Percentiles rank a stretch among this genome's conserved stretches.
phyloP scores from a whole-genome alignment of 2,888 invertebrate genomes.

The Phania funesta region DNA sequence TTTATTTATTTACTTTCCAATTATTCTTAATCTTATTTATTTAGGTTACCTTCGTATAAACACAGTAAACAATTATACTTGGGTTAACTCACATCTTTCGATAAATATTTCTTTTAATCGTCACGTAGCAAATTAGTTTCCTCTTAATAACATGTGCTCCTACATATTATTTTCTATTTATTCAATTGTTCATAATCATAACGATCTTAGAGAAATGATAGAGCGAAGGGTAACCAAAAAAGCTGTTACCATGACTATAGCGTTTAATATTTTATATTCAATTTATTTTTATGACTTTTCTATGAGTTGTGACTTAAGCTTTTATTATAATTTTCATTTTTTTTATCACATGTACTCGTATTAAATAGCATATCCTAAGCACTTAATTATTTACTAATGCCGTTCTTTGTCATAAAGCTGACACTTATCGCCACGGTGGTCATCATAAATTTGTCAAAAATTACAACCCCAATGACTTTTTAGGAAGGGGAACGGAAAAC shows the following conservation, averaged over 20 bases:
- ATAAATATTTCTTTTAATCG: background rate
- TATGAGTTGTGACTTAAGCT: background rate
- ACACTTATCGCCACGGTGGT: conserved; percentile 35
- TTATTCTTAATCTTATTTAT: no score
- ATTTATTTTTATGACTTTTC: background rate
- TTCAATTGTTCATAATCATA: background rate
- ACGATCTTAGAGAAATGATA: background rate
- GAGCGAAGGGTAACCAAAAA: background rate
- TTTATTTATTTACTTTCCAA: no score
- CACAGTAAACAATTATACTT: no score
- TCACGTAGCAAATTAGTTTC: background rate
- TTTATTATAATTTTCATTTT: background rate
- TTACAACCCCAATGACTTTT: background rate
- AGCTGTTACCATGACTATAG: background rate
- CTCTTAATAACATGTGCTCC: background rate
- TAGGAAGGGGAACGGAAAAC: background rate
- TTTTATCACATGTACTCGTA: background rate
- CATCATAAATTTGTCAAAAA: conserved; percentile 30
- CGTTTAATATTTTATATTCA: background rate
- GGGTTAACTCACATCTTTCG: background rate
- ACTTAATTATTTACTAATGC: conserved; percentile 20
- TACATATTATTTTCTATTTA: background rate
- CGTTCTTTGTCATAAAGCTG: conserved; percentile 22
- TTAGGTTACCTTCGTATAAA: no score
- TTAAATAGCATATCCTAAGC: background rate